phyloP scores from a whole-genome alignment of 1,140 invertebrate species.

The Himalopsyche phryganea region DNA sequence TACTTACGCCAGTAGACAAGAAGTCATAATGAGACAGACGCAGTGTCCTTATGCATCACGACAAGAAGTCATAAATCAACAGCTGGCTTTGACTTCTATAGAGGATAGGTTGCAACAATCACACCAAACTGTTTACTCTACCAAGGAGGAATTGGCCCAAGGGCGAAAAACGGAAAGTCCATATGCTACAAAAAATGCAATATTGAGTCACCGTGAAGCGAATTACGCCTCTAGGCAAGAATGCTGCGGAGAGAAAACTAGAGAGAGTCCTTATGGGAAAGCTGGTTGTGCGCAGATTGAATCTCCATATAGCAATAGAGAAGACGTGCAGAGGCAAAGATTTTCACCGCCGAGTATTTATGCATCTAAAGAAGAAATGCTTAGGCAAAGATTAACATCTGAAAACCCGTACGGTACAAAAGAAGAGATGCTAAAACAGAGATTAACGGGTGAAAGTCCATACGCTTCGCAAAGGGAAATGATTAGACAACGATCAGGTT shows the following conservation, averaged over 20 bases:
- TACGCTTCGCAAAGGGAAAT: constrained; percentile 52
- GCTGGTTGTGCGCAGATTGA: constrained; percentile 31
- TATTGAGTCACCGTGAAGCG: constrained; percentile 6
- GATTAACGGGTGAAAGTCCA: constrained; percentile 44
- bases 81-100: constrained; percentile 7
- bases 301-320: constrained; percentile 24
- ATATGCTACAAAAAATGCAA: constrained; percentile 35
- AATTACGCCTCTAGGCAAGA: constrained; percentile 16
- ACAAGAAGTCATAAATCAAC: constrained; percentile 27
- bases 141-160: constrained; percentile 6
- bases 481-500: constrained; percentile 23
- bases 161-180: constrained; percentile 23
- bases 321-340: constrained; percentile 36
- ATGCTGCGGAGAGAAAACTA: constrained; percentile 10
- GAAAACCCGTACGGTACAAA: constrained; percentile 51
- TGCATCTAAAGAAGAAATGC: constrained; percentile 10
- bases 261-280: constrained; percentile 16
- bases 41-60: constrained; percentile 29
- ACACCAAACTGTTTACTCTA: not conserved
- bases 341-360: not conserved
- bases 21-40: constrained; percentile 34
- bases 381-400: constrained; percentile 38
- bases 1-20: constrained; percentile 44
- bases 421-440: constrained; percentile 47
- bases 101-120: not conserved